Evolutionary conservation across 2,113 vertebrate species (phyloP).

Genomic region (Hiodon tergisus): DNA sequence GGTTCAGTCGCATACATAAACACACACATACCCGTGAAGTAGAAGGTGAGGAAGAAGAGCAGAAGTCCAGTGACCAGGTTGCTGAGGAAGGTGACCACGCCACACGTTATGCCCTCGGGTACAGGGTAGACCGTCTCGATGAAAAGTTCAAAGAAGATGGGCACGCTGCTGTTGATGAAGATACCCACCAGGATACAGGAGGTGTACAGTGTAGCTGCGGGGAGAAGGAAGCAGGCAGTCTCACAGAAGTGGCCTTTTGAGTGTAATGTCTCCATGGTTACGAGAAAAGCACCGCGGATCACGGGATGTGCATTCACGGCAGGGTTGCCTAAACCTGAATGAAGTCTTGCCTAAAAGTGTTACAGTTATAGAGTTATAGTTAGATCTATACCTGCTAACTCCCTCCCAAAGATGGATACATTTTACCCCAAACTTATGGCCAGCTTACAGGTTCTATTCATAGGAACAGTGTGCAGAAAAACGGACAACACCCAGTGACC

Average conservation of each 20-base stretch:
- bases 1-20: too few species aligned
- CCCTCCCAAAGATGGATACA: too few species aligned
- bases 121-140: slow-evolving; percentile 97
- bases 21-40: slow-evolving; percentile 79
- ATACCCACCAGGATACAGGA: slow-evolving; percentile 94
- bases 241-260: slow-evolving; percentile 5
- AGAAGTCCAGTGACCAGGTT: slow-evolving; percentile 89
- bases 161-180: slow-evolving; percentile 90
- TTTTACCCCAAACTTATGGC: too few species aligned
- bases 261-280: neutral
- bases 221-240: slow-evolving; percentile 22
- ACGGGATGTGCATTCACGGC: too few species aligned
- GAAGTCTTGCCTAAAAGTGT: too few species aligned
- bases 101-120: slow-evolving; percentile 96
- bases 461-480: neutral
- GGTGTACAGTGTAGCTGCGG: slow-evolving; percentile 82
- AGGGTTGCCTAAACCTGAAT: too few species aligned
- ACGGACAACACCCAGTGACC: neutral
- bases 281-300: neutral
- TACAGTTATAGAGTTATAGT: too few species aligned
- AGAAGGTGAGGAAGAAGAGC: slow-evolving; percentile 91
- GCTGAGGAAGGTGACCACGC: slow-evolving; percentile 91
- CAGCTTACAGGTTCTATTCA: too few species aligned
- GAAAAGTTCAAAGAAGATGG: slow-evolving; percentile 95
- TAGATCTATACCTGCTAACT: too few species aligned